phyloP scores from a whole-genome alignment of 2,113 vertebrate species.

The Apteryx mantelli region DNA sequence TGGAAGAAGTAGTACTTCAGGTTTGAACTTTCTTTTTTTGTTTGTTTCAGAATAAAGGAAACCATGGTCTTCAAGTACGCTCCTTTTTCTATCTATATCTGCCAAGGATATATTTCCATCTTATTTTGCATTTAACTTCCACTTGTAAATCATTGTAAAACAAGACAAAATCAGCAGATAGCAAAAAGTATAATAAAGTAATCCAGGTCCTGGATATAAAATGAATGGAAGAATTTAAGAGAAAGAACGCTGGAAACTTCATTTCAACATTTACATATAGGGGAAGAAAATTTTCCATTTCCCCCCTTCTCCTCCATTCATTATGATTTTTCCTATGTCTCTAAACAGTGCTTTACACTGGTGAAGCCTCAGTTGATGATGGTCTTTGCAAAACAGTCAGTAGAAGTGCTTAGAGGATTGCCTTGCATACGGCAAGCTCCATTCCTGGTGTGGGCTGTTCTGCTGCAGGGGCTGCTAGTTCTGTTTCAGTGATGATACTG shows the following conservation, averaged over 20 bases:
- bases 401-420: neutral
- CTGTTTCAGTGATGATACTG: neutral
- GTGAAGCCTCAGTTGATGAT: neutral
- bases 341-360: neutral
- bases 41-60: slow-evolving; percentile 14
- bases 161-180: slow-evolving; percentile 41
- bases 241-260: neutral
- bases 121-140: slow-evolving; percentile 7
- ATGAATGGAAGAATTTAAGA: slow-evolving; percentile 4
- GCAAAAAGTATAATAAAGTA: slow-evolving; percentile 3
- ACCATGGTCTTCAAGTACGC: neutral
- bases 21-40: neutral
- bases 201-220: slow-evolving; percentile 20
- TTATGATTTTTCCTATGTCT: neutral
- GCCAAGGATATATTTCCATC: neutral
- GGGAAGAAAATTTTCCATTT: neutral
- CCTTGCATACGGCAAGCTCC: neutral
- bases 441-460: neutral
- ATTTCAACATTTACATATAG: neutral
- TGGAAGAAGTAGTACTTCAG: neutral
- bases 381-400: neutral
- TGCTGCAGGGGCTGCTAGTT: neutral
- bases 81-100: slow-evolving; percentile 9
- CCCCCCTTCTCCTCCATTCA: neutral
- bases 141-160: slow-evolving; percentile 30